These are phyloP conservation scores for Pristionchus japonicus DNA, from an alignment of 2,888 invertebrate species.

Conservation along the genomic window DNA sequence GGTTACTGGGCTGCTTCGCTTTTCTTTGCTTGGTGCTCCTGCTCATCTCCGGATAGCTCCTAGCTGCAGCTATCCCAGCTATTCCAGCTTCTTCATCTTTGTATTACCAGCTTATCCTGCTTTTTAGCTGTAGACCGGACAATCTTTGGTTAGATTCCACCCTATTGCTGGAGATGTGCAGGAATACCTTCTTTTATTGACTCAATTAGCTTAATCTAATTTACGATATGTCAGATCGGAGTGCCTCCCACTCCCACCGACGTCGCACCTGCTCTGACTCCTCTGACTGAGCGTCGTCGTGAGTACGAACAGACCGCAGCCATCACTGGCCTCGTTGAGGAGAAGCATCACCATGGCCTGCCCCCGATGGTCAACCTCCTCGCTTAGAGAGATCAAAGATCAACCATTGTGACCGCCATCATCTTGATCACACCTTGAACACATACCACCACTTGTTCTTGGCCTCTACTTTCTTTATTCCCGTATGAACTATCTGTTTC, in stretches of 20 bases:
- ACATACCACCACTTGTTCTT: too few relatives aligned
- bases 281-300: constrained; percentile 38
- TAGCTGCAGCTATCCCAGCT: too few relatives aligned
- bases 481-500: background rate
- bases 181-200: too few relatives aligned
- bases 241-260: background rate
- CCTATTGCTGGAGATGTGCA: background rate
- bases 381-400: constrained; percentile 7
- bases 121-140: too few relatives aligned
- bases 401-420: background rate
- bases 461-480: background rate
- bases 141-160: too few relatives aligned
- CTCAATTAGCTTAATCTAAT: background rate
- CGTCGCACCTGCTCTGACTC: background rate
- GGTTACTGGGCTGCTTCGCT: background rate
- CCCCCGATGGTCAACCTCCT: constrained; percentile 46
- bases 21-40: background rate
- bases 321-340: background rate
- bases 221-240: background rate
- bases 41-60: background rate
- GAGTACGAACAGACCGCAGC: constrained; percentile 31
- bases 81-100: too few relatives aligned
- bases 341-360: constrained; percentile 6
- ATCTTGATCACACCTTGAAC: too few relatives aligned
- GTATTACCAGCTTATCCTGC: too few relatives aligned